Base-by-base conservation (phyloP, 1,140 invertebrate genomes). In the Pectinophora gossypiella region DNA sequence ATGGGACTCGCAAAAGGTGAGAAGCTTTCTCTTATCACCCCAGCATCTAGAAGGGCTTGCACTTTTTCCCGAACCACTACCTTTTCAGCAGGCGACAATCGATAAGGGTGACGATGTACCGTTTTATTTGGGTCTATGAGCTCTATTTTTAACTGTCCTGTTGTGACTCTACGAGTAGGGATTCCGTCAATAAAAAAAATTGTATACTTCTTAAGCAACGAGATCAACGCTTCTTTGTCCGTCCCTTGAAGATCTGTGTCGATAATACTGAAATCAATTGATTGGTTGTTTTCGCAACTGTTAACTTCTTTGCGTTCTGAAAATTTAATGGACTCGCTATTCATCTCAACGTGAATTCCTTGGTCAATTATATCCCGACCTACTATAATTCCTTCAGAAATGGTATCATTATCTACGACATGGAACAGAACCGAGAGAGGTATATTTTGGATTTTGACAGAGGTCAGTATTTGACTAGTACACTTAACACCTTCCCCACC, bases 1-100 rank as follows among this genome's bases (percentile, higher is more conserved):
- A 43, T 43, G 6, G 40, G 40, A n/a, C 40, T 43, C 19, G 40
- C 40, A 19, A 38, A 38, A 9, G 36, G 36, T 7, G 36, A 38
- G 13, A n/a, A 38, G 13, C 36, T 38, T 38, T 38, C 36, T 5
- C 13, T 5, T 10, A 38, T 38, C 3, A 38, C 13, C 13, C 36
- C 36, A 7, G 36, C 13, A n/a, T 38, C 13, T 4, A 38, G 36
- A 15, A 38, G 36, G 7, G 7, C 7, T n/a, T 38, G 36, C 4
- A 43, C 40, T 19, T 43, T 43, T 19, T 43, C 40, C 13, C 19
- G 7, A 19, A 43, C 40, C 19, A 19, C 13, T 43, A 18, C 15
- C 19, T 43, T 43, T 43, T 18, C 40, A 4, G n/a, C 19, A 7
- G 40, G 40, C 7, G 40, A 18, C 19, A 43, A 43, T 19, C 40